Conservation (phyloP, 2,888 invertebrate species). For the Tethea ocularis region DNA sequence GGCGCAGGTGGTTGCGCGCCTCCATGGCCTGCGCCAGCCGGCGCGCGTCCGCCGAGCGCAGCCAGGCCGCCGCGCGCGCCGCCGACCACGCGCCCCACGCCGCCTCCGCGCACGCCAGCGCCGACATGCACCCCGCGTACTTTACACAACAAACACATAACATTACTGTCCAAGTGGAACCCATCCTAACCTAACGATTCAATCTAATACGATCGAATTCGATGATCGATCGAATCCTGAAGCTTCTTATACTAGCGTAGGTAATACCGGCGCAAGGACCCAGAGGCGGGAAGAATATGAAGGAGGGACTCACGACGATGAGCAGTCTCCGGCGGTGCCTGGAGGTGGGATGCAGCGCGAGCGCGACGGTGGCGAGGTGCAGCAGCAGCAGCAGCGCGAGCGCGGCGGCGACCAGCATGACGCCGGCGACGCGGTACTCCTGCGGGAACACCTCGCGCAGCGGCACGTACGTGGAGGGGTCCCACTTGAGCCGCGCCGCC, state of each 20-base stretch:
- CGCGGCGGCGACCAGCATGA: slow-evolving; percentile 36
- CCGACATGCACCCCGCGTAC: slow-evolving; percentile 42
- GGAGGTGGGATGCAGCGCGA: slow-evolving; percentile 23
- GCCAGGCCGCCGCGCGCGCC: slow-evolving; percentile 41
- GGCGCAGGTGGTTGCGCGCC: slow-evolving; percentile 43
- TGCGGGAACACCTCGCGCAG: slow-evolving; percentile 53
- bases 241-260: too few relatives aligned
- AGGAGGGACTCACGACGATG: slow-evolving; percentile 26
- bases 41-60: slow-evolving; percentile 30
- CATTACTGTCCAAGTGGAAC: neutral
- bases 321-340: slow-evolving; percentile 26
- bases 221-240: too few relatives aligned
- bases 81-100: slow-evolving; percentile 41
- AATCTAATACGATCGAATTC: too few relatives aligned
- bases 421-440: slow-evolving; percentile 47
- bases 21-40: slow-evolving; percentile 35
- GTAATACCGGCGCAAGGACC: too few relatives aligned
- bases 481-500: slow-evolving; percentile 72
- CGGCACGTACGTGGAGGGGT: slow-evolving; percentile 64
- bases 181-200: too few relatives aligned
- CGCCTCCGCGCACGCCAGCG: slow-evolving; percentile 36
- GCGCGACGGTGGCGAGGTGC: slow-evolving; percentile 46
- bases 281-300: neutral
- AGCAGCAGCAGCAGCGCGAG: slow-evolving; percentile 45
- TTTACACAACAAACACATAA: slow-evolving; percentile 18